These are phyloP conservation scores for Melikaiella ostensackeni DNA, from an alignment of 2,888 invertebrate genomes.

Conservation along the genomic window DNA sequence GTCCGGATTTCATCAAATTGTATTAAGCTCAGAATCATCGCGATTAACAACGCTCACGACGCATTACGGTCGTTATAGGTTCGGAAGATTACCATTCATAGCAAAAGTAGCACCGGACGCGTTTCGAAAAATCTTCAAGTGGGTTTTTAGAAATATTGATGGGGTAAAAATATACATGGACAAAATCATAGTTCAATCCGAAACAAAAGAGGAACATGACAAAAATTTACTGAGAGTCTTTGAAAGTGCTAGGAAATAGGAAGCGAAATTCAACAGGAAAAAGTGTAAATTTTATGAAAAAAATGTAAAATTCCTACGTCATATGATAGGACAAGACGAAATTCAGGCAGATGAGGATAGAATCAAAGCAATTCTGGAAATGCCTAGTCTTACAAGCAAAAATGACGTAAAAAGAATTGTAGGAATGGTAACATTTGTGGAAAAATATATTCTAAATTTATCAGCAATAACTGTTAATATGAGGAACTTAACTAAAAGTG, in stretches of 20 bases:
- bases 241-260: slow-evolving; percentile 40
- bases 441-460: too few relatives aligned
- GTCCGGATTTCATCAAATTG: background rate
- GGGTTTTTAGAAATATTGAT: slow-evolving; percentile 13
- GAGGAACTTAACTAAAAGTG: slow-evolving; percentile 57
- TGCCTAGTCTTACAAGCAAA: slow-evolving; percentile 47
- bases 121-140: slow-evolving; percentile 54
- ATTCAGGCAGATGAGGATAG: slow-evolving; percentile 51
- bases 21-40: background rate
- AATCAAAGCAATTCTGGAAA: slow-evolving; percentile 53
- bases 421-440: slow-evolving; percentile 49
- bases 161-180: slow-evolving; percentile 8
- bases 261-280: slow-evolving; percentile 52
- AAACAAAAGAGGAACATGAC: too few relatives aligned
- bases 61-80: slow-evolving; percentile 62
- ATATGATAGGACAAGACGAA: slow-evolving; percentile 53
- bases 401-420: slow-evolving; percentile 57
- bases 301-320: slow-evolving; percentile 59
- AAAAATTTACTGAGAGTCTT: background rate
- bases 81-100: slow-evolving; percentile 62
- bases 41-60: slow-evolving; percentile 58
- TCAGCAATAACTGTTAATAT: slow-evolving; percentile 39
- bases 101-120: slow-evolving; percentile 61
- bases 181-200: too few relatives aligned
- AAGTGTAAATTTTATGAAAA: slow-evolving; percentile 55